phyloP scores from a whole-genome alignment of 1,140 invertebrate genomes.

The Nebria ingens region DNA sequence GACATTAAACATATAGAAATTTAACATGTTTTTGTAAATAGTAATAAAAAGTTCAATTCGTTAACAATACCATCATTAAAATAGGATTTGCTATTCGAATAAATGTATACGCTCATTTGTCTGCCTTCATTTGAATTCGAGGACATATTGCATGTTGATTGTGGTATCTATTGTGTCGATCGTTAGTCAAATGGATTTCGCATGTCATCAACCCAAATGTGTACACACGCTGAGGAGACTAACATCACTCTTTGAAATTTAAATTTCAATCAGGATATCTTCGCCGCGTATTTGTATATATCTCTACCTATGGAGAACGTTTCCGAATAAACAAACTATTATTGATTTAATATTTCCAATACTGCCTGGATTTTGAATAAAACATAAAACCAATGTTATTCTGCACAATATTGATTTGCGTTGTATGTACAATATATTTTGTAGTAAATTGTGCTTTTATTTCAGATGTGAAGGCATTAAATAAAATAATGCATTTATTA shows the following conservation, averaged over 20 bases:
- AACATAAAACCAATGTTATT: no score
- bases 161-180: background rate
- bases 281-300: background rate
- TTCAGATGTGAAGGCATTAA: no score
- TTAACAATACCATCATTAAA: background rate
- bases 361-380: no score
- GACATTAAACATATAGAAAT: no score
- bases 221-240: background rate
- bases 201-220: background rate
- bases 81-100: background rate
- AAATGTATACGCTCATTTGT: background rate
- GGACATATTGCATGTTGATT: background rate
- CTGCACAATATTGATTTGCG: no score
- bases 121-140: background rate
- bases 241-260: constrained; percentile 5
- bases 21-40: no score
- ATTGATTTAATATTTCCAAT: no score
- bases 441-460: no score
- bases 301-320: no score
- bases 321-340: no score
- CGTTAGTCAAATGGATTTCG: constrained; percentile 2
- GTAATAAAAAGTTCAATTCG: background rate
- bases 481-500: no score
- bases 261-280: constrained; percentile 1
- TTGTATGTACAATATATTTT: no score